phyloP scores from a whole-genome alignment of 2,113 vertebrate genomes.

The Syngnathus scovelli region DNA sequence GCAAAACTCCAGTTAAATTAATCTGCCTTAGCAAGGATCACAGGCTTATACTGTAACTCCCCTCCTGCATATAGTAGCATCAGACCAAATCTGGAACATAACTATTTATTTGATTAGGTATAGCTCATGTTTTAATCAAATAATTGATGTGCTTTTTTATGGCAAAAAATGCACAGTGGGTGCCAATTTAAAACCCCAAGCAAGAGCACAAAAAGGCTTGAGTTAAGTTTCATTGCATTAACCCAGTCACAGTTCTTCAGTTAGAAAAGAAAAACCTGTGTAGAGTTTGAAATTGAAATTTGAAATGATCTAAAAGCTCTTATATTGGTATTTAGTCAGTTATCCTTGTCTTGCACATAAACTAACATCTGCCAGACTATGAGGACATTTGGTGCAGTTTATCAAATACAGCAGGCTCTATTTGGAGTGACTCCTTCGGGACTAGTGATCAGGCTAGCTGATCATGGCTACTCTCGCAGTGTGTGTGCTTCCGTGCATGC shows the following conservation, averaged over 20 bases:
- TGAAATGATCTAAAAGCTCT: neutral
- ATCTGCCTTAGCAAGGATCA: neutral
- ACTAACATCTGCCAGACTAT: neutral
- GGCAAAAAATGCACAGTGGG: neutral
- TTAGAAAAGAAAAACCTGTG: neutral
- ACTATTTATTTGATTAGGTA: neutral
- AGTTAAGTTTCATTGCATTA: neutral
- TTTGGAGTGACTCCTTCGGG: neutral
- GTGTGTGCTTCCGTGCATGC: neutral
- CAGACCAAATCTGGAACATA: neutral
- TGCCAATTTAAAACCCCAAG: neutral
- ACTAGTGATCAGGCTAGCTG: neutral
- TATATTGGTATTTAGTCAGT: neutral
- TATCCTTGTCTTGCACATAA: neutral
- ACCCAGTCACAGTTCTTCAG: neutral
- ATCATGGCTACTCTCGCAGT: neutral
- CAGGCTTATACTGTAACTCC: neutral
- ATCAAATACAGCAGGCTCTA: neutral
- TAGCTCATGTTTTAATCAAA: neutral
- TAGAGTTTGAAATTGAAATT: neutral
- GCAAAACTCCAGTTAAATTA: neutral
- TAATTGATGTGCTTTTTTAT: neutral
- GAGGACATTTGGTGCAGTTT: neutral
- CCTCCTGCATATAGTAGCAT: no score
- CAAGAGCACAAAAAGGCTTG: neutral